Conservation (phyloP, 2,888 invertebrate species). For the Phortica okadai region DNA sequence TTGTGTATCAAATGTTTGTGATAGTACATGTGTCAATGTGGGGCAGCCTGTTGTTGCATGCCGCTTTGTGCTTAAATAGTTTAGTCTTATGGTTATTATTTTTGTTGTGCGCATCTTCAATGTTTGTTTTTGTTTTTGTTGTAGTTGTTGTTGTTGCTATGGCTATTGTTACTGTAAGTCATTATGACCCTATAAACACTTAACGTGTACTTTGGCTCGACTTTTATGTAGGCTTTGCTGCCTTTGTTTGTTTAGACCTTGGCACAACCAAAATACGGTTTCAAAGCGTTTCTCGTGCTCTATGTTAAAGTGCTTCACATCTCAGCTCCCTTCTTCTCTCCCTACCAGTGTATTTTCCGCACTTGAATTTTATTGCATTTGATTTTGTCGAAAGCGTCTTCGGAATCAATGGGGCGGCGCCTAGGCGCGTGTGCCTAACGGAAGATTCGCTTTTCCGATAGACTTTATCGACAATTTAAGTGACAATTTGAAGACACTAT, state of each 20-base stretch:
- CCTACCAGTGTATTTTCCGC: not conserved
- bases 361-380: not conserved
- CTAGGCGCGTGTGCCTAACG: not conserved
- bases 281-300: not conserved
- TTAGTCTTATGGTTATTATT: conserved; percentile 31
- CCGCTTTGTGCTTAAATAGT: conserved; percentile 30
- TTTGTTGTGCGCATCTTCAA: conserved; percentile 2
- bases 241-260: conserved; percentile 48
- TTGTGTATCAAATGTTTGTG: conserved; percentile 7
- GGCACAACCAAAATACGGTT: not conserved
- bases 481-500: not conserved
- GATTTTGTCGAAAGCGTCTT: not conserved
- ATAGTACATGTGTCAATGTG: conserved; percentile 20
- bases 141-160: not conserved
- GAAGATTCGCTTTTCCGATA: not conserved
- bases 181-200: conserved; percentile 64
- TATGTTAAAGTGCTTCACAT: not conserved
- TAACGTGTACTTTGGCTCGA: conserved; percentile 57
- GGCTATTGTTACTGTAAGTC: not conserved
- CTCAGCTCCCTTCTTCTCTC: not conserved
- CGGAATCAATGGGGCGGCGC: not conserved
- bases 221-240: conserved; percentile 16
- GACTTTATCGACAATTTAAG: not conserved
- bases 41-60: conserved; percentile 15
- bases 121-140: not conserved